Evolutionary conservation across 2,888 invertebrate genomes (phyloP).

Genomic region (Romanomermis culicivorax): DNA sequence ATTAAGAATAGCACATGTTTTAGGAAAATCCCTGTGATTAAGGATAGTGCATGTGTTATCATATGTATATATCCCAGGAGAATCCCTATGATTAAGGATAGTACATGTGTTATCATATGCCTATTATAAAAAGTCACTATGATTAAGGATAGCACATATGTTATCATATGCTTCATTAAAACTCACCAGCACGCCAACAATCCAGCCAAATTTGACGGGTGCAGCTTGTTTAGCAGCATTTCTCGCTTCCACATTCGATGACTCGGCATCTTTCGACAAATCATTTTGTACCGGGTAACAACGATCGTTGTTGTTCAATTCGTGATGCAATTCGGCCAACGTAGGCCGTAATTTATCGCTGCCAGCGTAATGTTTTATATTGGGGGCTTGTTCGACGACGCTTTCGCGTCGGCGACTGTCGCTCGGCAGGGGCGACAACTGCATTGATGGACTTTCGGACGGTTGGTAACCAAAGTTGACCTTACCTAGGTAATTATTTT

Average conservation of each 20-base stretch:
- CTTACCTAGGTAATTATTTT: not conserved
- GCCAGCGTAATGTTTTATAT: slow-evolving; percentile 34
- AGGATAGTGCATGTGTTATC: too few relatives aligned
- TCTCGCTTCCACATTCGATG: not conserved
- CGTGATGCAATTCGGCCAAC: slow-evolving; percentile 29
- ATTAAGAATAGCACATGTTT: too few relatives aligned
- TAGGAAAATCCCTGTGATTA: too few relatives aligned
- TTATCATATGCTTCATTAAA: too few relatives aligned
- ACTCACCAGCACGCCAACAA: slow-evolving; percentile 57
- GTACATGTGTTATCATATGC: too few relatives aligned
- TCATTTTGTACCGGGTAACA: not conserved
- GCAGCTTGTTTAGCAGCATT: slow-evolving; percentile 7
- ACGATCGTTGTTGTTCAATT: not conserved
- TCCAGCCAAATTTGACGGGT: slow-evolving; percentile 77
- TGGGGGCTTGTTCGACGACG: slow-evolving; percentile 24
- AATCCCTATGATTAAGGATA: too few relatives aligned
- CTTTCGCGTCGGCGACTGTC: not conserved
- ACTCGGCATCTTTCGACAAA: not conserved
- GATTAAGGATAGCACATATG: too few relatives aligned
- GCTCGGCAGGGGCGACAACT: not conserved
- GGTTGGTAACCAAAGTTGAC: not conserved
- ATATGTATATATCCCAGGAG: too few relatives aligned
- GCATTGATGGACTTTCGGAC: not conserved
- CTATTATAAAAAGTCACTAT: too few relatives aligned
- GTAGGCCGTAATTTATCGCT: slow-evolving; percentile 28